phyloP scores from a whole-genome alignment of 2,797 vertebrate species.

The Lateolabrax maculatus region DNA sequence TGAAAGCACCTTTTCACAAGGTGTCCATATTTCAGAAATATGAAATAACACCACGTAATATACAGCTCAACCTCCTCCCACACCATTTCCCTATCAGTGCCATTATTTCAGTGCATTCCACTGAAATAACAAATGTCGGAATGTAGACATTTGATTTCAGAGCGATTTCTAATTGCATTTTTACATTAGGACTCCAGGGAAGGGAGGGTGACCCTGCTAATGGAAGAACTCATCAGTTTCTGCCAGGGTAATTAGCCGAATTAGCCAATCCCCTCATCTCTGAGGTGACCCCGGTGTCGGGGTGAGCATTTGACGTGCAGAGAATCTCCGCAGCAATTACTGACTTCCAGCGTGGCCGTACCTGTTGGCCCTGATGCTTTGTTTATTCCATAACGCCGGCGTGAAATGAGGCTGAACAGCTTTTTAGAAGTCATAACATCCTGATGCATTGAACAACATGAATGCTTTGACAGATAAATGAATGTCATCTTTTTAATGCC shows the following conservation, averaged over 20 bases:
- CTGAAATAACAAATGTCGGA: constrained; percentile 35
- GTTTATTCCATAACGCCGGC: constrained; percentile 52
- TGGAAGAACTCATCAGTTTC: constrained; percentile 81
- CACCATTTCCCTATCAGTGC: not conserved
- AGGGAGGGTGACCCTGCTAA: constrained; percentile 78
- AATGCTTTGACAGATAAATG: constrained; percentile 54
- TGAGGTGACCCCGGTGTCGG: constrained; percentile 75
- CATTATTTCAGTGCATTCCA: constrained; percentile 28
- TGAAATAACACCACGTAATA: constrained; percentile 43
- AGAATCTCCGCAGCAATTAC: constrained; percentile 66
- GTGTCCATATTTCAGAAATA: constrained; percentile 52
- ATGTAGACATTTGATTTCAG: constrained; percentile 54
- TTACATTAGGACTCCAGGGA: constrained; percentile 71
- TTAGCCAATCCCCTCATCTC: constrained; percentile 81
- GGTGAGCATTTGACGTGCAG: constrained; percentile 68
- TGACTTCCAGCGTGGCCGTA: constrained; percentile 50
- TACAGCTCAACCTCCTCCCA: constrained; percentile 16
- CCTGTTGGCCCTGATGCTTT: constrained; percentile 61
- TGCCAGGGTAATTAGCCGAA: constrained; percentile 84
- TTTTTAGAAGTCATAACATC: constrained; percentile 48
- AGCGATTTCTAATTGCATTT: constrained; percentile 71
- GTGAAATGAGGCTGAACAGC: constrained; percentile 49
- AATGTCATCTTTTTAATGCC: constrained; percentile 40
- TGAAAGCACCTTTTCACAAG: constrained; percentile 53
- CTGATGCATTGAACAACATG: constrained; percentile 56